Base-by-base conservation (phyloP, 2,797 vertebrate species). In the Thripadectes ignobilis region DNA sequence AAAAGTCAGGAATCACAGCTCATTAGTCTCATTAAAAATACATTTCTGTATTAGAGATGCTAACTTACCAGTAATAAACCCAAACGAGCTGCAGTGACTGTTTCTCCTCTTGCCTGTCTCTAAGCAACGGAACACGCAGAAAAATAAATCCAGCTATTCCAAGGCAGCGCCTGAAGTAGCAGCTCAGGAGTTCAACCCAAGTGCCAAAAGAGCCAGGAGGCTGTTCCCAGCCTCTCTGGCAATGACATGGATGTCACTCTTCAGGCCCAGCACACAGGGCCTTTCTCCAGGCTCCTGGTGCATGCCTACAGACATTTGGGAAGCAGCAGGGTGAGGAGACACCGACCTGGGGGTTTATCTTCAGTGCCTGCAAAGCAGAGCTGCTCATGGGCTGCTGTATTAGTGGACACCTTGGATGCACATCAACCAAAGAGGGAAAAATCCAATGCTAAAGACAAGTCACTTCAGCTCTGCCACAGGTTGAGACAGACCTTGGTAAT, bases 101-200 rank as follows among this genome's bases (percentile, higher is more conserved):
- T 34, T 95, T 83, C 89, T 75, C 32, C 52, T 84, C 95, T 22
- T 92, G 26, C 30, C 29, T 41, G 97, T 97, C 95, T 71, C 98
- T 71, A 96, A 96, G 98, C 95, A 94, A 98, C 97, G 0, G 43
- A 96, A 90, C 69, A 97, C 71, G 29, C 74, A 92, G 92, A 96
- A 95, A 97, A 97, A 95, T 93, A 96, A 95, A 97, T 95, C 51
- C 94, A 96, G 95, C 94, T 94, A 88, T 85, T 96, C 92, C 85
- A 87, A 97, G 89, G 68, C 68, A 90, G 94, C n/a, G 85, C 84
- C 94, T 32, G 48, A 95, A 96, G 93, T 49, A 93, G 90, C 82
- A 94, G 87, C 94, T 94, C 81, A 26, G 34, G 90, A 95, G 96
- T 92, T 94, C 58, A 92, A 90, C 67, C 93, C 8, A 89, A 95